phyloP scores from a whole-genome alignment of 2,113 vertebrate genomes.

The Tonatia bakeri region DNA sequence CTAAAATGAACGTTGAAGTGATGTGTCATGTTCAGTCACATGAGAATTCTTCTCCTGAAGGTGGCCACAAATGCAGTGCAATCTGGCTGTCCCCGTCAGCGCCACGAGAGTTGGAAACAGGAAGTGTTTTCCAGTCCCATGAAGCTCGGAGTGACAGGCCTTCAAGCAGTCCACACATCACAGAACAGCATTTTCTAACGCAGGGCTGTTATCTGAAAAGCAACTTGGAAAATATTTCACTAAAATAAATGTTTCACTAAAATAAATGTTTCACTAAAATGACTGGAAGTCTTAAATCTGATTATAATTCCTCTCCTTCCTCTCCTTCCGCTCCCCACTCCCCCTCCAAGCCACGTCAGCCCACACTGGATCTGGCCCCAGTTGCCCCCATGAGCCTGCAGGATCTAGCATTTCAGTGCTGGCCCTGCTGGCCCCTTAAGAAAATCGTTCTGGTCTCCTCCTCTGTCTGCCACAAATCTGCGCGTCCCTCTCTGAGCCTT shows the following conservation, averaged over 20 bases:
- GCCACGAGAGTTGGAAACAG: neutral
- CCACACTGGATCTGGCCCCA: neutral
- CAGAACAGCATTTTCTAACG: neutral
- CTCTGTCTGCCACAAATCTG: neutral
- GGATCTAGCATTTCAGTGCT: neutral
- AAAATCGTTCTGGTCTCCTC: neutral
- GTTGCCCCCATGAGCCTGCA: neutral
- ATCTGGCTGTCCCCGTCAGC: neutral
- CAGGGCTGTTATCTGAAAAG: neutral
- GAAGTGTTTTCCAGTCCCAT: neutral
- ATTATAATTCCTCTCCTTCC: neutral
- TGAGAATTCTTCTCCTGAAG: neutral
- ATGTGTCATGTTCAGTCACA: neutral
- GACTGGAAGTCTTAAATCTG: neutral
- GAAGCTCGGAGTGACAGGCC: neutral
- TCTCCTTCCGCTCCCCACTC: neutral
- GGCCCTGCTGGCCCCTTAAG: neutral
- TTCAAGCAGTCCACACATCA: neutral
- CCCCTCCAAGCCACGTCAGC: neutral
- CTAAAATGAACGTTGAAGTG: neutral
- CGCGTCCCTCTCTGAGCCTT: neutral
- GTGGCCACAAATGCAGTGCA: neutral
- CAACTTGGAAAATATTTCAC: neutral
- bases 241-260: neutral
- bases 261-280: neutral